These are phyloP conservation scores for Synaphobranchus kaupii DNA, from an alignment of 2,797 vertebrate species.

Conservation along the genomic window DNA sequence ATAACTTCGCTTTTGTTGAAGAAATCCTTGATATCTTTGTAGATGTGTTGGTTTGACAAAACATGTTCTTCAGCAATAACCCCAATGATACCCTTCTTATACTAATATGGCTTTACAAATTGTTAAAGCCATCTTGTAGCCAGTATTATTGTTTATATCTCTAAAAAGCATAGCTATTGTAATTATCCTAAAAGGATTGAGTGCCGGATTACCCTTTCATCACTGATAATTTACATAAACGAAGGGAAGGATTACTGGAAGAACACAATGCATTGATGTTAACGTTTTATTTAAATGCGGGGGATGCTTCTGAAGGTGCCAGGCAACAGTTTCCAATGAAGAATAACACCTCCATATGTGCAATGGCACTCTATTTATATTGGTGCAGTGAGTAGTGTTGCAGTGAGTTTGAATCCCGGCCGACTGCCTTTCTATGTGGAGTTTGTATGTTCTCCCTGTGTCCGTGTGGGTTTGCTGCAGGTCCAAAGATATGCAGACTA, in stretches of 20 bases:
- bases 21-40: neutral
- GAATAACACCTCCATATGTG: neutral
- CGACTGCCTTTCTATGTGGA: neutral
- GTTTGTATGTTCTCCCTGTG: neutral
- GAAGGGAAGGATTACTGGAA: neutral
- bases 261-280: neutral
- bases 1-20: neutral
- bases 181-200: neutral
- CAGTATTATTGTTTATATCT: neutral
- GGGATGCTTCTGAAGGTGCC: neutral
- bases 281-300: neutral
- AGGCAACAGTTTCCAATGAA: neutral
- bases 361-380: neutral
- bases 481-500: neutral
- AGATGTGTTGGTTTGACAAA: neutral
- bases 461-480: neutral
- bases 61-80: neutral
- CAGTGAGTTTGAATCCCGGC: neutral
- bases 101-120: neutral
- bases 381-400: neutral
- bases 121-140: neutral
- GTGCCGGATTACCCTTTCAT: neutral
- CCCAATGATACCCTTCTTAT: neutral
- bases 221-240: neutral
- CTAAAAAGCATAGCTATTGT: neutral